phyloP scores from a whole-genome alignment of 1,140 invertebrate species.

The Conus betulinus region DNA sequence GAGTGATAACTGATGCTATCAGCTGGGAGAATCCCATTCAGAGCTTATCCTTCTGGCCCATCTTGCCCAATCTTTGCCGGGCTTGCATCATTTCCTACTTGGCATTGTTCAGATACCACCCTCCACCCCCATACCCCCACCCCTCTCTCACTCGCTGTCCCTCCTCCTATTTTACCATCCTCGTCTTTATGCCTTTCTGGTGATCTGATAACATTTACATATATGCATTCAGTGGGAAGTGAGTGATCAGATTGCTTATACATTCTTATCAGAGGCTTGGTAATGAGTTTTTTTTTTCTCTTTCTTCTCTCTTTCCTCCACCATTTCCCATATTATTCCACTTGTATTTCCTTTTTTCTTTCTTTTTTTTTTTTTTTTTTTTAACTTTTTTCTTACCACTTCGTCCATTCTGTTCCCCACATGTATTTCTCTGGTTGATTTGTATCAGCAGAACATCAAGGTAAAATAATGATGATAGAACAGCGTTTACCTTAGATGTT shows the following conservation, averaged over 20 bases:
- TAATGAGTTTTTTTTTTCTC: not conserved
- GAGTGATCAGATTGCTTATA: slow-evolving; percentile 3
- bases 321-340: no score
- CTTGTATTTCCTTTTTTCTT: not conserved
- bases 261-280: not conserved
- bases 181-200: not conserved
- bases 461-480: no score
- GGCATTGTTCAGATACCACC: not conserved
- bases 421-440: not conserved
- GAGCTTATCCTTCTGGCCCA: not conserved
- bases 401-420: not conserved
- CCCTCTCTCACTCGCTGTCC: not conserved
- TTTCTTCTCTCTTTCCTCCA: not conserved
- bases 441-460: not conserved
- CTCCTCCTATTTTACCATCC: not conserved
- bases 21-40: not conserved
- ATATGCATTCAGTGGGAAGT: slow-evolving; percentile 5
- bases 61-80: not conserved
- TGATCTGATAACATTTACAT: slow-evolving; percentile 8
- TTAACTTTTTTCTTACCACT: not conserved
- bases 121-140: not conserved
- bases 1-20: not conserved
- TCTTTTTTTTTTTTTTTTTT: no score
- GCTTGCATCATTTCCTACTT: slow-evolving; percentile 3
- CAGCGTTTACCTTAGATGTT: no score